Evolutionary conservation across 2,888 invertebrate species (phyloP), one percentile per base, ranked within the genome.

Genomic region (Lymantria dispar): DNA sequence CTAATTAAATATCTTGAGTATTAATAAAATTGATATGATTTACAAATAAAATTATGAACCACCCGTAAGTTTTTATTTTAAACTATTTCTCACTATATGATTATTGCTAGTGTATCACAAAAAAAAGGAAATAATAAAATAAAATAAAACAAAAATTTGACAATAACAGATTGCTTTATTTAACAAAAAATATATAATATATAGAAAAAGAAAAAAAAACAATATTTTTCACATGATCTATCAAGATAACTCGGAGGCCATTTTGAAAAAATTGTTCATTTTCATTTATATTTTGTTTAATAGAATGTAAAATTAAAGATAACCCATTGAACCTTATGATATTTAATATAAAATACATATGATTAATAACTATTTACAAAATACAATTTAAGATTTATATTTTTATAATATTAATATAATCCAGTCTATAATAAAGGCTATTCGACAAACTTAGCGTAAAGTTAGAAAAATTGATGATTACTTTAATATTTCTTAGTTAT

Each of bases 101-200:
- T 78, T 80, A 70, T 65, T 74, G 71, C 74, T 76, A 70, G 69
- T 74, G 12, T 40, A 53, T 47, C 10, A 12, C 13, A 43, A 46
- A 43, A 39, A 43, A 46, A 40, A 56, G 56, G 64, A 60, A 69
- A 60, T 15, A 53, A 43, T 46, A 60, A 68, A 57, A 62, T 58
- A 67, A 55, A 64, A 60, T 69, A 70, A 67, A 64, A 78, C 72
- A 72, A 72, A 85, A 86, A 83, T 71, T 86, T 83, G 88, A 90
- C 89, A 89, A 90, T 91, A 91, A 91, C 91, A 89, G 85, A 86
- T 89, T 90, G 88, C 87, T 91, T 91, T 91, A 91, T 91, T 90
- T 90, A 91, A 91, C 91, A 91, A 91, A 90, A 90, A 90, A 90
- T 89, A 90, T 89, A 90, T 88, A 88, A 87, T 87, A 89, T 90